Conservation (phyloP, 2,888 invertebrate species). For the Ligdia adustata region DNA sequence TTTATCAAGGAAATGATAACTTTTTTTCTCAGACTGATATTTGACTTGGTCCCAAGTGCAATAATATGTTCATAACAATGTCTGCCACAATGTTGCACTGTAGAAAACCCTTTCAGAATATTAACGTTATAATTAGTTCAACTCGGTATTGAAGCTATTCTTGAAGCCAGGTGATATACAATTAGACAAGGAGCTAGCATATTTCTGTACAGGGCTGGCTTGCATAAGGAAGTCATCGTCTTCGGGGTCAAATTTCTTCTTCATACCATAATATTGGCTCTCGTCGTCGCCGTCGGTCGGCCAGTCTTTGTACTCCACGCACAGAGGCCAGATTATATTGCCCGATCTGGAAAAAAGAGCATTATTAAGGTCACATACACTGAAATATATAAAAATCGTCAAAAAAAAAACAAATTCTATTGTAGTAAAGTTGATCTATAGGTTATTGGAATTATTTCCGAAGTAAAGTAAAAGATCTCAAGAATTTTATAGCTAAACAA, state of each 20-base stretch:
- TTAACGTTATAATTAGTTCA: constrained; percentile 2
- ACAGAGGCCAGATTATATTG: constrained; percentile 77
- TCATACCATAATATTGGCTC: constrained; percentile 67
- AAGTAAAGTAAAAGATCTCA: too few relatives aligned
- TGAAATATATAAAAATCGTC: neutral
- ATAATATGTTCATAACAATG: too few relatives aligned
- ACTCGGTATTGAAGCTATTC: constrained; percentile 62
- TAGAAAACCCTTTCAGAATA: too few relatives aligned
- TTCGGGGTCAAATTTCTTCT: constrained; percentile 66
- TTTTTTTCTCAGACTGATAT: too few relatives aligned
- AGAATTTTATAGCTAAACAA: too few relatives aligned
- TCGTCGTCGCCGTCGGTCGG: constrained; percentile 64
- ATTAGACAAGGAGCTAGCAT: constrained; percentile 61
- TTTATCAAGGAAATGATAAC: too few relatives aligned
- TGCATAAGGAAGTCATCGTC: constrained; percentile 74
- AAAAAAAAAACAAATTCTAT: too few relatives aligned
- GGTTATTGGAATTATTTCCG: too few relatives aligned
- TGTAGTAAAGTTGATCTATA: too few relatives aligned
- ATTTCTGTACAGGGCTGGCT: constrained; percentile 59
- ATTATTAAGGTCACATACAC: too few relatives aligned
- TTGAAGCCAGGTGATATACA: constrained; percentile 72
- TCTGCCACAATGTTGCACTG: too few relatives aligned
- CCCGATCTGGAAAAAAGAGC: constrained; percentile 72
- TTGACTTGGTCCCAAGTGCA: too few relatives aligned
- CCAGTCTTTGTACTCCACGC: constrained; percentile 81